Evolutionary conservation across 2,888 invertebrate genomes (phyloP), one percentile per base, ranked within the genome.

Genomic region (Lingula anatina): DNA sequence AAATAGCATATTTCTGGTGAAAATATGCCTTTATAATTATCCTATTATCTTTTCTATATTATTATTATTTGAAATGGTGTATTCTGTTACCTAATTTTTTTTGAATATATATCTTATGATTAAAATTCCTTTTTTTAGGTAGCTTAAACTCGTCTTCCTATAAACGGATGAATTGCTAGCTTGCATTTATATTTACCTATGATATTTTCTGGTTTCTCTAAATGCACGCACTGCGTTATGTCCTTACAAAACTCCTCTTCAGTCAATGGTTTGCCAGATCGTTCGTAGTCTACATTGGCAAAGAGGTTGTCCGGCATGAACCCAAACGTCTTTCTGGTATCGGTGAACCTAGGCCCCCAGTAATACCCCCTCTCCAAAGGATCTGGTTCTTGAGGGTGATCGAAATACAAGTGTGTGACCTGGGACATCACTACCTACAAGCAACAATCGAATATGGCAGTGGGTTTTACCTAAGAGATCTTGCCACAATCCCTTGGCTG

Each of bases 331-430:
- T 64, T 60, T 46, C 47, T 50, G 2, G 59, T 53, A 49, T 64
- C 57, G 21, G 53, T 60, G 54, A 53, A 57, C 3, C 66, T 50
- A 1, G 68, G 59, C 12, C 64, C 66, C 68, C 68, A 68, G 53
- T 62, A 62, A 37, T 54, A 59, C 1, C 68, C 68, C 31, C 60
- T 50, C 49, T 68, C 68, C 46, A 62, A 62, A 4, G 61, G 61
- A 45, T 64, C 62, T 1, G 67, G 66, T 45, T 68, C 68, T 27
- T 61, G 50, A 1, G 66, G 65, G 48, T 65, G 66, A 53, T 68
- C 68, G 39, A 65, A 58, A 51, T 68, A 68, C 18, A 66, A 56
- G 44, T 58, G 58, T 23, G 59, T 59, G 7, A 60, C 65, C 15
- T 62, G 64, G 3, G 61, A 44, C 45, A 68, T 44, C 5, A 66